Evolutionary conservation across 1,140 invertebrate genomes (phyloP), one percentile per base, ranked within the genome.

Genomic region (Conus ventricosus): DNA sequence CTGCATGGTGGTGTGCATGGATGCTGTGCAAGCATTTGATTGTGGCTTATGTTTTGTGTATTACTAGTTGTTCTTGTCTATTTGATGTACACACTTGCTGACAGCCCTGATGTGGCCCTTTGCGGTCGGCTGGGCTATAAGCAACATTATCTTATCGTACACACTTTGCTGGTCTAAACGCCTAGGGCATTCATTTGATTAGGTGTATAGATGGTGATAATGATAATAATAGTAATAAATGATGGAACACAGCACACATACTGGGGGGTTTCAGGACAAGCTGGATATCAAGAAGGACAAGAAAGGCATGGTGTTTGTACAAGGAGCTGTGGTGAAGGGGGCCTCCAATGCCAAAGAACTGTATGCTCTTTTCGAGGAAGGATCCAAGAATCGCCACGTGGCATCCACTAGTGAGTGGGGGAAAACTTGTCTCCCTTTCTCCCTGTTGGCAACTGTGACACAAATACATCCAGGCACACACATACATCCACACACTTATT

Each of bases 241-340:
- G 63, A 15, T 71, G 63, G 63, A 17, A 39, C 39, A 39, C 1
- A 39, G 39, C 39, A 39, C 39, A 39, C 39, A 39, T 39, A 39
- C 39, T 39, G 39, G 39, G 39, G 39, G 8, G 39, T 54, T 92
- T 54, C 83, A 94, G 94, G 95, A 95, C 23, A 95, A 94, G 88
- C 91, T 96, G 90, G 96, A 96, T 53, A 96, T 96, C 76, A 96
- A 96, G 91, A 95, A 95, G 80, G 96, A 96, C 93, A 94, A 95
- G 91, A 94, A 95, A 83, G 96, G 96, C 6, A 94, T 95, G 90
- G 96, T 96, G n/a, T 95, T 94, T 93, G 94, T 95, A 10, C 93
- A 94, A 27, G 96, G 96, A 39, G 94, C 96, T 0, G 91, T 93
- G 5, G 89, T 95, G 0, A 94, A 95, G 25, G 89, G 89, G 4